Conservation (phyloP, 2,888 invertebrate genomes). For the Drosophila koepferae region DNA sequence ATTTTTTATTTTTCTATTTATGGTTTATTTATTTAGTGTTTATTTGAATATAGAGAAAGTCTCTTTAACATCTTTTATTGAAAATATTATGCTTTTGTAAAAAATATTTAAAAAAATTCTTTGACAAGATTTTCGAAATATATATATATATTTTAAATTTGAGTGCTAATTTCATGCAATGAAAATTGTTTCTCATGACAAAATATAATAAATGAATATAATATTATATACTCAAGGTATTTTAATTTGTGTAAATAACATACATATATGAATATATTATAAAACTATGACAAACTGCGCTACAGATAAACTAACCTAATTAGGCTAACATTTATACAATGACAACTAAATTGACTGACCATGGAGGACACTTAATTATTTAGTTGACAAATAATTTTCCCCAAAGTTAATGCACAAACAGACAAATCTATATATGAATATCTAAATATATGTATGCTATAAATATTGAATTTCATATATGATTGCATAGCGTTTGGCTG, state of each 20-base stretch:
- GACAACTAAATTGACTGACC: not conserved
- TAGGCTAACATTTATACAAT: not conserved
- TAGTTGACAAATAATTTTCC: not conserved
- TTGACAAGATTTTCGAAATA: too few relatives aligned
- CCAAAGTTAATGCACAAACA: not conserved
- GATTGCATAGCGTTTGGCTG: conserved; percentile 35
- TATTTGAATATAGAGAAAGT: too few relatives aligned
- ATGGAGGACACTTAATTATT: conserved; percentile 4
- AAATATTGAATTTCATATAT: conserved; percentile 35
- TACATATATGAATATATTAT: not conserved
- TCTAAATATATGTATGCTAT: not conserved
- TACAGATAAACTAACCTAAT: not conserved
- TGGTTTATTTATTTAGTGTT: too few relatives aligned
- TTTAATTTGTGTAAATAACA: not conserved
- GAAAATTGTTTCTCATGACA: too few relatives aligned
- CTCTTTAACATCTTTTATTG: too few relatives aligned
- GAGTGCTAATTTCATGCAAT: too few relatives aligned
- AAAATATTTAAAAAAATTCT: too few relatives aligned
- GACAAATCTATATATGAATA: not conserved
- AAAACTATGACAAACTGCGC: not conserved
- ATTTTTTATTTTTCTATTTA: too few relatives aligned
- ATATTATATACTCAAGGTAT: too few relatives aligned
- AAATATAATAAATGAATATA: too few relatives aligned
- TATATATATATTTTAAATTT: too few relatives aligned
- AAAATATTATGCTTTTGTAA: too few relatives aligned